Evolutionary conservation across 2,888 invertebrate species (phyloP), one percentile per base, ranked within the genome.

Genomic region (Melinaea marsaeus): DNA sequence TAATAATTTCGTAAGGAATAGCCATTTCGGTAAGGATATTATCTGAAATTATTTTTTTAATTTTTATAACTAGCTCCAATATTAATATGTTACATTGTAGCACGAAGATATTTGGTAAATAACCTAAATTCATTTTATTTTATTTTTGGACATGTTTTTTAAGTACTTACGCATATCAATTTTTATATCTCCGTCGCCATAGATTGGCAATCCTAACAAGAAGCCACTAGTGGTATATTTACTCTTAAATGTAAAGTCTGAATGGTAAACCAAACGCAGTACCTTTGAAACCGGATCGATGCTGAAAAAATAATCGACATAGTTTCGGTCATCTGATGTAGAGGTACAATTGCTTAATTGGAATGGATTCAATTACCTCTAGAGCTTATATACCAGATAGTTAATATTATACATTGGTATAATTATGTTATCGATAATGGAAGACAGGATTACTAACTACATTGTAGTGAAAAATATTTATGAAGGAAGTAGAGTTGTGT

Each of bases 151-250:
- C 22, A 22, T 22, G 22, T 6, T 32, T 51, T n/a, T 32, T 7
- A 3, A 51, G 32, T 32, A 51, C 51, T 51, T 32, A 51, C 51
- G 51, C 11, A 51, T 22, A 51, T 51, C 51, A 22, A 51, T 51
- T 7, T 51, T 51, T 5, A 51, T 7, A 5, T 51, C 51, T 7
- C 32, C 51, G 9, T 51, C 9, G 51, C 51, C 51, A 51, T 51
- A 51, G 9, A 32, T 2, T 32, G 51, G 51, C 32, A 32, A 32
- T 11, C 32, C 32, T 22, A 51, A 78, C 2, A 88, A 69, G 58
- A 74, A 72, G 3, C 88, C 88, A 1, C 78, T 71, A 6, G 87
- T 75, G n/a, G 66, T 73, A 62, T 79, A 79, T 45, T 70, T 68
- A 4, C 76, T 72, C 48, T 69, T 74, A 57, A 75, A 46, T 1